Evolutionary conservation across 2,888 invertebrate species (phyloP), one percentile per base, ranked within the genome.

Genomic region (Lithophane socia): DNA sequence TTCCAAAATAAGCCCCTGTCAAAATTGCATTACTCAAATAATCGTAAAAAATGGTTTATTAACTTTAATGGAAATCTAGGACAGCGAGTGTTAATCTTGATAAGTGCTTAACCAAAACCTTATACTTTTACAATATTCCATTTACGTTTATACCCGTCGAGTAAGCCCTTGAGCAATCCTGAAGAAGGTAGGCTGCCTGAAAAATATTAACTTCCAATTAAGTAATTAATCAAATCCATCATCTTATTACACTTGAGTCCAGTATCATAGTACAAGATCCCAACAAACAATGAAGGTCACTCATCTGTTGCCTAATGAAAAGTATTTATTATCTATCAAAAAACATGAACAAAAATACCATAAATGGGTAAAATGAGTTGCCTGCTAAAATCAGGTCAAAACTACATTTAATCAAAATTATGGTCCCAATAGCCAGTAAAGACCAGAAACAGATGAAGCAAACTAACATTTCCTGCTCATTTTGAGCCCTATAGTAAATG

Each of bases 151-250:
- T 66, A 24, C 7, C 9, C n/a, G 24, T 44, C 24, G 47, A 77
- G 56, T 82, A 16, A 37, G 9, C 58, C 54, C 82, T 65, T 5
- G 65, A 82, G 82, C 29, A 58, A 21, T 82, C 7, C 52, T 82
- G 9, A 10, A 42, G 49, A 67, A 78, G 42, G 47, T 24, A 16
- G 60, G 49, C 37, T n/a, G 61, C 37, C 63, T 71, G 47, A 54
- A 74, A 72, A 70, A 54, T 49, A 72, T 79, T 58, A 78, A 66
- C 24, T 52, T 83, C 12, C 83, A 83, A 84, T 86, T 58, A 83
- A 3, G 47, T 79, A 86, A 84, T 86, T 83, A 79, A 60, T 69
- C 42, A 83, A 86, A 86, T 83, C 65, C 69, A 75, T 86, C 74
- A 74, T 66, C 61, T 37, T 78, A 49, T 24, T 64, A 72, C 21